A percentile compares a stretch with the other conserved stretches of the same genome.
These are phyloP conservation scores for Heterodera schachtii DNA, from an alignment of 1,140 invertebrate genomes.

Conservation along the genomic window DNA sequence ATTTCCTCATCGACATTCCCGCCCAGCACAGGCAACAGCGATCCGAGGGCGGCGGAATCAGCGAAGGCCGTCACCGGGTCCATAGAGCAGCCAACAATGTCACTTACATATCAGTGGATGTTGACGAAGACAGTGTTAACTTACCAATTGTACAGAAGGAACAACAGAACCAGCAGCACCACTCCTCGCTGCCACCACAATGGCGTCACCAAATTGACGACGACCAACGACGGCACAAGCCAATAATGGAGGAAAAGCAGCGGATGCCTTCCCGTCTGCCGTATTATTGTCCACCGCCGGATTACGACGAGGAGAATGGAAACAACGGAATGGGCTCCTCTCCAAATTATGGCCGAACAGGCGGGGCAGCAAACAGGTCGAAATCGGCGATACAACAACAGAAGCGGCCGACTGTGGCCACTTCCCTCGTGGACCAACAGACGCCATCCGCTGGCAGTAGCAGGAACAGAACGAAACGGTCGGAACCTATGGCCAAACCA, in stretches of 20 bases:
- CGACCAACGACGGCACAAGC: conserved; percentile 2
- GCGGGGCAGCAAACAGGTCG: neutral
- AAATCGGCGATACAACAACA: conserved; percentile 13
- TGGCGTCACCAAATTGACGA: neutral
- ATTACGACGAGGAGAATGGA: conserved; percentile 36
- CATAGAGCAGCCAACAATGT: conserved; percentile 50
- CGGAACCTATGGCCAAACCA: conserved; percentile 13
- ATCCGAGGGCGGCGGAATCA: conserved; percentile 18
- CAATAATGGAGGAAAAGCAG: neutral
- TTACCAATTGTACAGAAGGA: conserved; percentile 1
- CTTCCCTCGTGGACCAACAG: neutral
- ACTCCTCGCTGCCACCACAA: conserved; percentile 1
- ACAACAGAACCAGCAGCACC: conserved; percentile 9
- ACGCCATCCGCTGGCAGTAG: neutral
- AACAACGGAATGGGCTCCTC: neutral
- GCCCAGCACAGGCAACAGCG: conserved; percentile 23
- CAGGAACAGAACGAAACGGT: neutral
- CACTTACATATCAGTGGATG: conserved; percentile 44
- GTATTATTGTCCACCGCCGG: conserved; percentile 44
- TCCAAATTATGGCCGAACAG: neutral
- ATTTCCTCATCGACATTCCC: neutral
- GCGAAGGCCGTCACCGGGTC: conserved; percentile 34
- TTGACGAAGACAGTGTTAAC: conserved; percentile 15
- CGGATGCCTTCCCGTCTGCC: conserved; percentile 10
- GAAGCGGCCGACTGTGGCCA: neutral